Conservation (phyloP, 2,113 vertebrate genomes). For the Cichladusa arquata region DNA sequence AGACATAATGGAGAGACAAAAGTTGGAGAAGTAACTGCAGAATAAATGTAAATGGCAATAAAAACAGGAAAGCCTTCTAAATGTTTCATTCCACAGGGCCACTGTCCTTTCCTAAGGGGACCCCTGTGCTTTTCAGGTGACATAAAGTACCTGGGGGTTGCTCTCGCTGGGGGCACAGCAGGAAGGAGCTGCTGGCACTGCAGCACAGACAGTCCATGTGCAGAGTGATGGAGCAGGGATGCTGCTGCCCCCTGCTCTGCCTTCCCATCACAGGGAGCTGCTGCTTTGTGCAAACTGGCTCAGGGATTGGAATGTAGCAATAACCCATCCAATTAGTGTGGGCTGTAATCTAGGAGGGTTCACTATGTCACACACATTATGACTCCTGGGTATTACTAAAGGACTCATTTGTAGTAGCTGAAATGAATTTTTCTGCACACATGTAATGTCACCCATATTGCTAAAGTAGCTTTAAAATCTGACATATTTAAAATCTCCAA, state of each 20-base stretch:
- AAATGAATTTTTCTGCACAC: slow-evolving; percentile 72
- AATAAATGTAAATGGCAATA: neutral
- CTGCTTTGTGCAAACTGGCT: slow-evolving; percentile 74
- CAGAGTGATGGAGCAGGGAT: slow-evolving; percentile 9
- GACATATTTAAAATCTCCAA: slow-evolving; percentile 9
- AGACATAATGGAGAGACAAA: neutral
- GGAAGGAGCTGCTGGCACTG: neutral
- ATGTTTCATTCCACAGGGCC: neutral
- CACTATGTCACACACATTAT: slow-evolving; percentile 76
- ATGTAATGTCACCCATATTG: slow-evolving; percentile 18
- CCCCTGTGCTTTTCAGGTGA: neutral
- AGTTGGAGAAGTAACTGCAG: neutral
- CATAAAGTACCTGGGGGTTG: neutral
- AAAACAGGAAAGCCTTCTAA: neutral
- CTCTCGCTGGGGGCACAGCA: neutral
- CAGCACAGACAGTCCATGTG: neutral
- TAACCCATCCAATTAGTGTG: slow-evolving; percentile 77
- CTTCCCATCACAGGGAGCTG: slow-evolving; percentile 70
- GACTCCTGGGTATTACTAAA: slow-evolving; percentile 78
- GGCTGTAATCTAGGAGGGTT: slow-evolving; percentile 80
- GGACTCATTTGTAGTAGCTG: slow-evolving; percentile 75
- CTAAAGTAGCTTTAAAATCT: neutral
- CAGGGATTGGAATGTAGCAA: slow-evolving; percentile 74
- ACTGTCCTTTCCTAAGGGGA: neutral
- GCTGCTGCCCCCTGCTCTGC: slow-evolving; percentile 60